These are phyloP conservation scores for Schizaphis graminum DNA, from an alignment of 2,888 invertebrate genomes.

Conservation along the genomic window DNA sequence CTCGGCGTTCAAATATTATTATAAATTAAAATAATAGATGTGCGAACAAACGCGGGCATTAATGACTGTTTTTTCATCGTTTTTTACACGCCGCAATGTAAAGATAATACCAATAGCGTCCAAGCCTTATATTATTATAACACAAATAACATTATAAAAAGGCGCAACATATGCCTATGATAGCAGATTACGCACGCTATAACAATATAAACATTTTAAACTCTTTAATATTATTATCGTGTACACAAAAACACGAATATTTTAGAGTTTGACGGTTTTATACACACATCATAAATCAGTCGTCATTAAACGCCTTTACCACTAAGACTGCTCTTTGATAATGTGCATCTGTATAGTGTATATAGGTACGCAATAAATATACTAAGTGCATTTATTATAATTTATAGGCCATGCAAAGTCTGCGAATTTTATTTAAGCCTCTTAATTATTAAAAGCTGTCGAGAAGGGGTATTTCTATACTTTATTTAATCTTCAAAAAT, in stretches of 20 bases:
- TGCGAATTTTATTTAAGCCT: not conserved
- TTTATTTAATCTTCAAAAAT: too few species aligned
- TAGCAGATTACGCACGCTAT: not conserved
- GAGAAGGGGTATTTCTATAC: not conserved
- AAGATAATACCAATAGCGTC: not conserved
- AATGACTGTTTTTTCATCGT: not conserved
- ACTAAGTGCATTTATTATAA: not conserved
- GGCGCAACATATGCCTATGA: not conserved
- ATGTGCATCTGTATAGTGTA: not conserved
- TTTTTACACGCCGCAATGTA: not conserved
- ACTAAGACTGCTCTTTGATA: not conserved
- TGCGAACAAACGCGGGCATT: not conserved
- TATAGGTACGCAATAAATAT: not conserved
- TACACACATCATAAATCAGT: not conserved
- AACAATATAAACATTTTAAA: not conserved
- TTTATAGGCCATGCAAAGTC: not conserved
- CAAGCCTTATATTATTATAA: not conserved
- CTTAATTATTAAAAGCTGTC: not conserved
- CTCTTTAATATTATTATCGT: not conserved
- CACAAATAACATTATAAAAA: not conserved
- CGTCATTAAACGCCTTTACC: not conserved
- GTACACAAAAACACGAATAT: not conserved
- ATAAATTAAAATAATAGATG: not conserved
- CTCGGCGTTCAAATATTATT: not conserved
- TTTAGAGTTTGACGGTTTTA: not conserved